phyloP scores from a whole-genome alignment of 2,113 vertebrate genomes.

The Mustela nigripes region DNA sequence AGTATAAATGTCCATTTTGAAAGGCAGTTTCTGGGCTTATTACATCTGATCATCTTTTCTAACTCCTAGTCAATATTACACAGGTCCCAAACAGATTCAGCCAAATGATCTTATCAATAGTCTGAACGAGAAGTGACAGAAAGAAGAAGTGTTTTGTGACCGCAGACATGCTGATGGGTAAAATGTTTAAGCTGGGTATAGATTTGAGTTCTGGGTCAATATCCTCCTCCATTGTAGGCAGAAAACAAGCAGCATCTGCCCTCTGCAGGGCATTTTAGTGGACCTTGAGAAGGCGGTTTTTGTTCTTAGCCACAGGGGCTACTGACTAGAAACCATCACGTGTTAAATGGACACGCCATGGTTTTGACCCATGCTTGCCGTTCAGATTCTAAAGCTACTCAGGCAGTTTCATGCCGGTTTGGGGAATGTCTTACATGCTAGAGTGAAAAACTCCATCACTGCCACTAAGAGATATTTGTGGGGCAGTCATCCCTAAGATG shows the following conservation, averaged over 20 bases:
- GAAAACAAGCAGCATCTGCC: conserved; percentile 89
- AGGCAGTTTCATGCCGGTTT: background rate
- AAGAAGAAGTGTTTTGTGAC: conserved; percentile 92
- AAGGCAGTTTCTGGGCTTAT: conserved; percentile 85
- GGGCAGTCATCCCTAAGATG: background rate
- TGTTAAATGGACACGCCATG: conserved; percentile 43
- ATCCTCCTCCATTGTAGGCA: conserved; percentile 78
- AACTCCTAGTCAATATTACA: conserved; percentile 89
- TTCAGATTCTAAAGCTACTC: conserved; percentile 15
- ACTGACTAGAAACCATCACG: conserved; percentile 50
- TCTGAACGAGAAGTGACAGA: conserved; percentile 89
- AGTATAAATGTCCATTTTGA: conserved; percentile 63
- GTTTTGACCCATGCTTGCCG: conserved; percentile 24
- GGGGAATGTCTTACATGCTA: background rate
- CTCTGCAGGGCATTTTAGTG: conserved; percentile 90
- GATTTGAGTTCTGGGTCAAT: conserved; percentile 90
- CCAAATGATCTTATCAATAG: conserved; percentile 92
- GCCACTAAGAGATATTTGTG: conserved; percentile 23
- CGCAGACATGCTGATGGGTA: conserved; percentile 90
- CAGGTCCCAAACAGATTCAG: conserved; percentile 88
- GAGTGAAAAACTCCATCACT: background rate
- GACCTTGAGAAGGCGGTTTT: conserved; percentile 78
- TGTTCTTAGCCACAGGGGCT: conserved; percentile 70
- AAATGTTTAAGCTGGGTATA: conserved; percentile 88
- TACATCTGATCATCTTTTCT: conserved; percentile 89